Evolutionary conservation across 2,888 invertebrate species (phyloP), one percentile per base, ranked within the genome.

Genomic region (Amiota communis): DNA sequence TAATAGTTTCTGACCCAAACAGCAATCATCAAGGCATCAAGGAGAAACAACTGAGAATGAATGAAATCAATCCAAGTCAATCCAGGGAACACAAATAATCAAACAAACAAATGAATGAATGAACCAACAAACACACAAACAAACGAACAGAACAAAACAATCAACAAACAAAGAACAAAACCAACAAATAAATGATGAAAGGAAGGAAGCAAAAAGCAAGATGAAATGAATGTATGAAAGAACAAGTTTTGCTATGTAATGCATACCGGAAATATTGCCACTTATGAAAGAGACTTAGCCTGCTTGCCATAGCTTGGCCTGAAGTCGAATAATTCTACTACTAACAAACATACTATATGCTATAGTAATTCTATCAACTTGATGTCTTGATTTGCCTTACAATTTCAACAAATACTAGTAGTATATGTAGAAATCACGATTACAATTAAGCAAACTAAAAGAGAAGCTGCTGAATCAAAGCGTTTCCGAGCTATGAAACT

Each of bases 391-490:
- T 36, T 36, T 36, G 36, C 36, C 36, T 36, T 36, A 36, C 36
- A 36, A 36, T 36, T 36, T 36, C 6, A 36, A 36, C 36, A 36
- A 36, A 36, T 6, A 36, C 2, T 36, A 36, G 36, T 36, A 36
- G n/a, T n/a, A n/a, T n/a, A n/a, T 23, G 23, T 36, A 78, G 78
- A 84, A 83, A 83, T 83, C 86, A 83, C 85, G 20, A 84, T 80
- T 78, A 85, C 83, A 83, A 83, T 83, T 83, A 83, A 83, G 80
- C 80, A 75, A 80, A 82, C 84, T 77, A 74, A 72, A 74, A 23
- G 36, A 36, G 36, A 36, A 36, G 36, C 36, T 6, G 6, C 36
- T 36, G 36, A 36, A 36, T 36, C 36, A 36, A 36, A 36, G 36
- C 36, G 36, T 36, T 36, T 36, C 36, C 8, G 36, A 36, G 3